These are phyloP conservation scores for Apotomis turbidana DNA, from an alignment of 2,888 invertebrate species.

Conservation along the genomic window DNA sequence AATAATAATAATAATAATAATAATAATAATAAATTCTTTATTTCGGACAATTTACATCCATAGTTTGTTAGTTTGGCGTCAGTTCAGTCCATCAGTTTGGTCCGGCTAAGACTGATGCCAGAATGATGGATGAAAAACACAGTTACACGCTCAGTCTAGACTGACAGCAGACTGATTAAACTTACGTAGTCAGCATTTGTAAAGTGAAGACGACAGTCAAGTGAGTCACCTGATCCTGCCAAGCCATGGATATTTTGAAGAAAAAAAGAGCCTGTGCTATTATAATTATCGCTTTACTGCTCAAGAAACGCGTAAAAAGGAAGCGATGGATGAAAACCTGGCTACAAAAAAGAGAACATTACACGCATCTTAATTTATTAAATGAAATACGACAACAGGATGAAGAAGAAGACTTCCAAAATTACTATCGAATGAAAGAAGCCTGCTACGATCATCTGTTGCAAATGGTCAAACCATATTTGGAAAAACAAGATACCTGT, in stretches of 20 bases:
- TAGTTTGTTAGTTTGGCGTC: too few relatives aligned
- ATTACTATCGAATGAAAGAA: constrained; percentile 42
- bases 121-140: too few relatives aligned
- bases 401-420: constrained; percentile 34
- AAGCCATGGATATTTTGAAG: constrained; percentile 6
- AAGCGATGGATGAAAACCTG: constrained; percentile 33
- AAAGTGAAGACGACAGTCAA: too few relatives aligned
- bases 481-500: constrained; percentile 38
- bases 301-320: constrained; percentile 43
- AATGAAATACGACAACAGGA: constrained; percentile 27
- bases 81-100: too few relatives aligned
- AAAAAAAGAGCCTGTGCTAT: constrained; percentile 42
- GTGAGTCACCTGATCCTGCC: too few relatives aligned
- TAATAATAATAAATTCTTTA: too few relatives aligned
- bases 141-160: too few relatives aligned
- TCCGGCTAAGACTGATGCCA: too few relatives aligned
- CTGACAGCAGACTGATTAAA: too few relatives aligned
- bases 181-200: too few relatives aligned
- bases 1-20: too few relatives aligned
- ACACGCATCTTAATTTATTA: constrained; percentile 38
- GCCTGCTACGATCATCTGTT: constrained; percentile 41
- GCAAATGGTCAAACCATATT: constrained; percentile 38
- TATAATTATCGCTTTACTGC: constrained; percentile 42
- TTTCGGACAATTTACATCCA: too few relatives aligned
- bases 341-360: constrained; percentile 21